Evolutionary conservation across 2,888 invertebrate species (phyloP).

Genomic region (Thecocarcelia acutangulata): DNA sequence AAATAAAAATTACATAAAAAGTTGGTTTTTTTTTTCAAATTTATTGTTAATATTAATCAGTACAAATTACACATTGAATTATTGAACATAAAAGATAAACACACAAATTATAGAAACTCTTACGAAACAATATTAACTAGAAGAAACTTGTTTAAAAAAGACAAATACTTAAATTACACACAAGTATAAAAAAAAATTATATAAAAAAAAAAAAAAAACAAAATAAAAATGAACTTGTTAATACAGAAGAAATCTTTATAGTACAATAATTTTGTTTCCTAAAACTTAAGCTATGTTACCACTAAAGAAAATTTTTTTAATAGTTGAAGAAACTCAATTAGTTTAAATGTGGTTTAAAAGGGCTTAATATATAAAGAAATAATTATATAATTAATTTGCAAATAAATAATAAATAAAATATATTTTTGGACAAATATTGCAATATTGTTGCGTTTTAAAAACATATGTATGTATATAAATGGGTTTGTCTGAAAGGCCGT

Average conservation of each 20-base stretch:
- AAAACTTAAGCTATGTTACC: background rate
- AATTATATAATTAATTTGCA: slow-evolving; percentile 43
- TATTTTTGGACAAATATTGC: slow-evolving; percentile 71
- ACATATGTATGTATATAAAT: slow-evolving; percentile 52
- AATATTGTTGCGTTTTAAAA: slow-evolving; percentile 68
- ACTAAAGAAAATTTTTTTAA: slow-evolving; percentile 4
- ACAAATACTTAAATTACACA: slow-evolving; percentile 42
- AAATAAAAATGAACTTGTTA: slow-evolving; percentile 44
- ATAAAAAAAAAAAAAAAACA: slow-evolving; percentile 40
- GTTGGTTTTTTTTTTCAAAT: slow-evolving; percentile 21
- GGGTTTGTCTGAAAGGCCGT: background rate
- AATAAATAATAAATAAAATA: slow-evolving; percentile 53
- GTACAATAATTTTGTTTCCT: too few relatives aligned
- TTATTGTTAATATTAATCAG: slow-evolving; percentile 77
- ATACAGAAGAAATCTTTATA: slow-evolving; percentile 39
- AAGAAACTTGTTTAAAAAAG: slow-evolving; percentile 34
- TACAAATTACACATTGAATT: slow-evolving; percentile 75
- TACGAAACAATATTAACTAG: slow-evolving; percentile 56
- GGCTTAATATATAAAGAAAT: slow-evolving; percentile 38
- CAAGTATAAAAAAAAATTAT: slow-evolving; percentile 45
- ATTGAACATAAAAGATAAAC: slow-evolving; percentile 54
- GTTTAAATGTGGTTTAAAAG: slow-evolving; percentile 14
- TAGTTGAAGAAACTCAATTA: slow-evolving; percentile 26
- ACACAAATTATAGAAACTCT: slow-evolving; percentile 58
- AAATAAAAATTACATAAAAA: background rate